A percentile compares a stretch with the other conserved stretches of the same genome.
Conservation (phyloP, 35 echinoderm and acorn worm species). For the Stichopus chloronotus region DNA sequence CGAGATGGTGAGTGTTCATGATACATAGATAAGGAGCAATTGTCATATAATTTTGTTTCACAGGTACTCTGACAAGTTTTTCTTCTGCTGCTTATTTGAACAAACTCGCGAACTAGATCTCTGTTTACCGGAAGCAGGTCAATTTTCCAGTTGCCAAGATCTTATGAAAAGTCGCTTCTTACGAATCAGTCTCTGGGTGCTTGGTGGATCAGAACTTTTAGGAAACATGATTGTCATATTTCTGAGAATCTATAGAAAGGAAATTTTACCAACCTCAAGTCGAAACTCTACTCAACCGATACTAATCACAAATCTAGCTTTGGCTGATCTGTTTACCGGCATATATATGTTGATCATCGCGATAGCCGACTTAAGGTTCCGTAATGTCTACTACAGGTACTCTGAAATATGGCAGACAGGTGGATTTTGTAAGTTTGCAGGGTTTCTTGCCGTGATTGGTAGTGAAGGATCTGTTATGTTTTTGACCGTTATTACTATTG, state of each 20-base stretch:
- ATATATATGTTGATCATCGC: slow-evolving; percentile 20
- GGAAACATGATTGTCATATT: slow-evolving; percentile 90
- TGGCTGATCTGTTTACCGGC: background rate
- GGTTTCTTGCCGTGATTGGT: slow-evolving; percentile 32
- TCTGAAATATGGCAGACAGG: too few species aligned
- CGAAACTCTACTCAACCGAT: too few species aligned
- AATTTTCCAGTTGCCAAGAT: slow-evolving; percentile 92
- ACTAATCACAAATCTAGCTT: too few species aligned
- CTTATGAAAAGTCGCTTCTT: slow-evolving; percentile 81
- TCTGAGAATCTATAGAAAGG: too few species aligned
- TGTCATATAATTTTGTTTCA: background rate
- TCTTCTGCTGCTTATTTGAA: slow-evolving; percentile 75
- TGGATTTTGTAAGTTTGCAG: slow-evolving; percentile 53
- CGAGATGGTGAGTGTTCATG: too few species aligned
- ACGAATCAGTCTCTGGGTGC: slow-evolving; percentile 83
- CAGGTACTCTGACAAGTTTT: slow-evolving; percentile 83
- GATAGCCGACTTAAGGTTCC: background rate
- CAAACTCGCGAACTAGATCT: slow-evolving; percentile 14
- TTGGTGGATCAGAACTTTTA: slow-evolving; percentile 75
- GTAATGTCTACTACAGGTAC: background rate
- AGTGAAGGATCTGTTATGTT: slow-evolving; percentile 46
- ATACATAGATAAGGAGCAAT: too few species aligned
- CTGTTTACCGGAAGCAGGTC: slow-evolving; percentile 71
- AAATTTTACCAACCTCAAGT: too few species aligned
- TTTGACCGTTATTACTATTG: too few species aligned